Evolutionary conservation across 1,140 invertebrate species (phyloP), one percentile per base, ranked within the genome.

Genomic region (Heliconius congener): DNA sequence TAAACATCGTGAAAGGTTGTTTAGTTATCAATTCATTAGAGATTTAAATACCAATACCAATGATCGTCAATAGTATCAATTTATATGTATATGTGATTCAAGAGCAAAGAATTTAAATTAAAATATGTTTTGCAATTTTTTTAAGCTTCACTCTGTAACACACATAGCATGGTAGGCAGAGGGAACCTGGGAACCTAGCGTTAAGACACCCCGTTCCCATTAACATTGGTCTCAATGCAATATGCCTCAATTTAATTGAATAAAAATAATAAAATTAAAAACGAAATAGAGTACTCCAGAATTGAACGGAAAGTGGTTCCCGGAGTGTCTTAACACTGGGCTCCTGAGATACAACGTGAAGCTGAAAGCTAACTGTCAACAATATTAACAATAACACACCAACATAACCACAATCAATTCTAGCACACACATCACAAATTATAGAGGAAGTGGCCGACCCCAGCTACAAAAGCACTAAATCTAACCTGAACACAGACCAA

Each of bases 1-100:
- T 83, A 86, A 86, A 87, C 89, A 89, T 94, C 91, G 92, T 94
- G 92, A 94, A 91, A 94, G 91, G 92, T 94, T 90, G 87, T 86
- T 85, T 79, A 81, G 81, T 84, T 85, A 93, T 92, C 91, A 85
- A 84, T 83, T 89, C 86, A 93, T 93, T 79, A 85, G 90, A 89
- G 87, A 89, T 88, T 90, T 93, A 91, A 93, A 93, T 91, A 91
- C 86, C 88, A 89, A 46, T 46, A 46, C 42, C 13, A 16, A 42
- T 19, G 76, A 66, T 77, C 73, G 55, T 37, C 39, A 73, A 86
- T 74, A 76, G 84, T 84, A 82, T 81, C 75, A 8, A 50, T 19
- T 52, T 18, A 52, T 52, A 52, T 52, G 18, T 52, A 46, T 46
- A 52, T 52, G 8, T 52, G 0, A 52, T 52, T 52, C 6, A 19